Conservation (phyloP, 2,113 vertebrate species). For the Petromus typicus region DNA sequence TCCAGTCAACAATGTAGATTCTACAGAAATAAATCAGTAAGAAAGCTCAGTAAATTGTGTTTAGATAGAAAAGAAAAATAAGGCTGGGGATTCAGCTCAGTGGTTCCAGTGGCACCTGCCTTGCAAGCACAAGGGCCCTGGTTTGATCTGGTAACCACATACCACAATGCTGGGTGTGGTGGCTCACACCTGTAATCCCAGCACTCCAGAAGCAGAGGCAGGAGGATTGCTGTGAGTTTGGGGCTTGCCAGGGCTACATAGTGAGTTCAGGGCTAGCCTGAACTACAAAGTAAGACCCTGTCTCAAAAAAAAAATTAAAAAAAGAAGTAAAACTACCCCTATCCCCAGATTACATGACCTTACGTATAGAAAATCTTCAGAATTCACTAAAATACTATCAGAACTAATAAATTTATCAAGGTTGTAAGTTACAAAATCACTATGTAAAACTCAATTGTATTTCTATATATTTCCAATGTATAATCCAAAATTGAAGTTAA, state of each 20-base stretch:
- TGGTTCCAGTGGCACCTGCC: too few relatives aligned
- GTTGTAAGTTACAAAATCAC: not conserved
- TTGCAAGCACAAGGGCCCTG: too few relatives aligned
- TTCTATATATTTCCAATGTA: not conserved
- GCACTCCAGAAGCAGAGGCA: too few relatives aligned
- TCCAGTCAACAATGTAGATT: slow-evolving; percentile 2
- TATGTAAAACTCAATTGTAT: slow-evolving; percentile 32
- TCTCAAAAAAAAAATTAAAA: too few relatives aligned
- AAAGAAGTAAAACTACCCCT: not conserved
- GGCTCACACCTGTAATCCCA: too few relatives aligned
- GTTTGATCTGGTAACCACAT: too few relatives aligned
- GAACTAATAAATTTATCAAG: not conserved
- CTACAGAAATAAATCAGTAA: not conserved
- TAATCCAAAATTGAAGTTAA: not conserved
- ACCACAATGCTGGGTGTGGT: too few relatives aligned
- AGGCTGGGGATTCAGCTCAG: too few relatives aligned
- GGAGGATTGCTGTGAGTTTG: too few relatives aligned
- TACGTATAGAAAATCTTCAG: not conserved
- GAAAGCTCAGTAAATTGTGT: not conserved
- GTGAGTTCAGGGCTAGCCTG: too few relatives aligned
- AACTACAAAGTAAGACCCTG: too few relatives aligned
- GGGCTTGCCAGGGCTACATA: too few relatives aligned
- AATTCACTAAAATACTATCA: slow-evolving; percentile 11
- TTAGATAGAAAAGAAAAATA: not conserved
- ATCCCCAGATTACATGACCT: not conserved